These are phyloP conservation scores for Chelonus insularis DNA, from an alignment of 1,140 invertebrate genomes.

Conservation along the genomic window DNA sequence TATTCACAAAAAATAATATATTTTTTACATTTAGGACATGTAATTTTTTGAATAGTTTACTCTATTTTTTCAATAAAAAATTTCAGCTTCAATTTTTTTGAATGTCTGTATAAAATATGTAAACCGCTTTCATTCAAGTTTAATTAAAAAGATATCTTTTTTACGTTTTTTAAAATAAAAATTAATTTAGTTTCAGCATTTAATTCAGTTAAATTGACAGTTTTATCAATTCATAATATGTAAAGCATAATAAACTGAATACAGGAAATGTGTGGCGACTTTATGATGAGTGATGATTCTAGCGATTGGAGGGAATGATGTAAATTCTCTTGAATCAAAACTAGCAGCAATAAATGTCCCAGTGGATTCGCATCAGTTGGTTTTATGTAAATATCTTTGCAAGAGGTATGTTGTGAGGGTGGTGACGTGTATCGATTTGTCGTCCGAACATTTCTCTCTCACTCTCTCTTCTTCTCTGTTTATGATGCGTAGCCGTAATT, in stretches of 20 bases:
- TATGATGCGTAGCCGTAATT: constrained; percentile 21
- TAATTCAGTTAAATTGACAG: not conserved
- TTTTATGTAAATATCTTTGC: constrained; percentile 17
- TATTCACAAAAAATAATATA: too few species aligned
- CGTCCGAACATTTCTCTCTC: constrained; percentile 5
- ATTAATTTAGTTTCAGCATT: too few species aligned
- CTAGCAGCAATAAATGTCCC: constrained; percentile 9
- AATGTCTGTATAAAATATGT: too few species aligned
- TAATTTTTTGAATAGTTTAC: too few species aligned
- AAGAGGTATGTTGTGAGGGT: not conserved
- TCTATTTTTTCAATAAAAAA: too few species aligned
- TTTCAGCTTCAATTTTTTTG: too few species aligned
- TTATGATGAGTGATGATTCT: constrained; percentile 1
- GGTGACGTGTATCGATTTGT: constrained; percentile 22
- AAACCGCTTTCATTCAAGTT: too few species aligned
- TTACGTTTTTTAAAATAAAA: too few species aligned
- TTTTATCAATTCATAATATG: not conserved
- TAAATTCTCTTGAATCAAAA: constrained; percentile 15
- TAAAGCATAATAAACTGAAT: not conserved
- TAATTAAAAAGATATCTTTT: too few species aligned
- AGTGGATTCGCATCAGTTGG: constrained; percentile 7
- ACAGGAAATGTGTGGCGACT: not conserved
- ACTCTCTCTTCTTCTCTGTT: constrained; percentile 5
- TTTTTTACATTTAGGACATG: too few species aligned
- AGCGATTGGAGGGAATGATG: not conserved